Conservation (phyloP, 2,797 vertebrate genomes). For the Gouania willdenowi region DNA sequence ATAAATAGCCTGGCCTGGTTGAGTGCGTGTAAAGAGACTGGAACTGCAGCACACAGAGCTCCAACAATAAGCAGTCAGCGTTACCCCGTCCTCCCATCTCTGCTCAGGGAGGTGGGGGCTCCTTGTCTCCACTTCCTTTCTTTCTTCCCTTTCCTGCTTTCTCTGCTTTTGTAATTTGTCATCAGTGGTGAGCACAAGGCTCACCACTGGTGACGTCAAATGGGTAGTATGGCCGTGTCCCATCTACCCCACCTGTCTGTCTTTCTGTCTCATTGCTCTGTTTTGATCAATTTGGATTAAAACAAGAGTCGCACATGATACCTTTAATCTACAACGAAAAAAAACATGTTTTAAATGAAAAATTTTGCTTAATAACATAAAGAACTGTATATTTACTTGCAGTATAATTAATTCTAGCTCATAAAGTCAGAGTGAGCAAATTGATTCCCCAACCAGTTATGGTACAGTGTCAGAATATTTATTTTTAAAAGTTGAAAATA, state of each 20-base stretch:
- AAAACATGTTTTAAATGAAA: too few species aligned
- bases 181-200: slow-evolving; percentile 25
- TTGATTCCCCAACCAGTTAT: too few species aligned
- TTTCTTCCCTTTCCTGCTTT: slow-evolving; percentile 64
- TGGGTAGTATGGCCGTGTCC: slow-evolving; percentile 7
- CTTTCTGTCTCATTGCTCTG: slow-evolving; percentile 10
- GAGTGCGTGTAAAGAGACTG: slow-evolving; percentile 51
- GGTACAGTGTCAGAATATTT: too few species aligned
- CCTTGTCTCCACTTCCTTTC: slow-evolving; percentile 54
- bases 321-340: slow-evolving; percentile 16
- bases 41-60: slow-evolving; percentile 55
- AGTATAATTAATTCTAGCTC: too few species aligned
- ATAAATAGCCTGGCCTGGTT: slow-evolving; percentile 62
- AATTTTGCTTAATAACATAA: too few species aligned
- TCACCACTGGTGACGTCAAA: slow-evolving; percentile 47
- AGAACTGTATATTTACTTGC: too few species aligned
- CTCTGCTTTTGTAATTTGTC: slow-evolving; percentile 51
- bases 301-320: slow-evolving; percentile 13
- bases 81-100: slow-evolving; percentile 51
- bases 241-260: slow-evolving; percentile 28
- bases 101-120: not conserved
- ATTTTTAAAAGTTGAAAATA: too few species aligned
- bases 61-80: slow-evolving; percentile 62
- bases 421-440: too few species aligned
- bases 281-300: slow-evolving; percentile 29